Conservation (phyloP, 2,113 vertebrate genomes). For the Amazona vittata region DNA sequence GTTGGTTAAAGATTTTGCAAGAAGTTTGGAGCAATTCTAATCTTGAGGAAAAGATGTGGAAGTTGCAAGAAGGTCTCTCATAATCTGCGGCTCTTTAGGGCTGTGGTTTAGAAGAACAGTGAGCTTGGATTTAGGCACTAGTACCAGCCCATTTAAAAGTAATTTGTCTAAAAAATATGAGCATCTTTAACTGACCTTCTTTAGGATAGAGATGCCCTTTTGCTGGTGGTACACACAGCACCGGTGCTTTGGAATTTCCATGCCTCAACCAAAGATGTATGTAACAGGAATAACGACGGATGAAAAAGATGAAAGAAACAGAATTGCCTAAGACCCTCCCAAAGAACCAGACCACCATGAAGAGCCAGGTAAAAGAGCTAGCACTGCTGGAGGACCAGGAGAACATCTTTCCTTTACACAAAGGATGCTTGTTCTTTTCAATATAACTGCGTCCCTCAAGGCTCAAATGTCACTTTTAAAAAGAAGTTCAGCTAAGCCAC, state of each 20-base stretch:
- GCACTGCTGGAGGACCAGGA: not conserved
- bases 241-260: not conserved
- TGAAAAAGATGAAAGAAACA: not conserved
- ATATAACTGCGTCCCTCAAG: not conserved
- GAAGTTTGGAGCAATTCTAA: not conserved
- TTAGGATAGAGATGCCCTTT: not conserved
- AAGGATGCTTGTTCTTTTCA: not conserved
- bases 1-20: not conserved
- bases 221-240: not conserved
- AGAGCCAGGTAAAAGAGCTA: not conserved
- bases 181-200: not conserved
- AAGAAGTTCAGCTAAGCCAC: not conserved
- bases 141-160: not conserved
- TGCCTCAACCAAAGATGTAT: not conserved
- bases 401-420: not conserved
- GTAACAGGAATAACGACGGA: rapidly evolving
- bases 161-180: rapidly evolving
- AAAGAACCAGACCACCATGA: not conserved
- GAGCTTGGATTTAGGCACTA: not conserved
- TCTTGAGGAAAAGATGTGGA: not conserved
- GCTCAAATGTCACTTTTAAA: not conserved
- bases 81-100: rapidly evolving
- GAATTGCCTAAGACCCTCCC: not conserved
- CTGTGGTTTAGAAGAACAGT: rapidly evolving
- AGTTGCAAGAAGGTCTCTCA: not conserved